These are phyloP conservation scores for Acanthosepion lycidas DNA, from an alignment of 2,888 invertebrate species.

Conservation along the genomic window DNA sequence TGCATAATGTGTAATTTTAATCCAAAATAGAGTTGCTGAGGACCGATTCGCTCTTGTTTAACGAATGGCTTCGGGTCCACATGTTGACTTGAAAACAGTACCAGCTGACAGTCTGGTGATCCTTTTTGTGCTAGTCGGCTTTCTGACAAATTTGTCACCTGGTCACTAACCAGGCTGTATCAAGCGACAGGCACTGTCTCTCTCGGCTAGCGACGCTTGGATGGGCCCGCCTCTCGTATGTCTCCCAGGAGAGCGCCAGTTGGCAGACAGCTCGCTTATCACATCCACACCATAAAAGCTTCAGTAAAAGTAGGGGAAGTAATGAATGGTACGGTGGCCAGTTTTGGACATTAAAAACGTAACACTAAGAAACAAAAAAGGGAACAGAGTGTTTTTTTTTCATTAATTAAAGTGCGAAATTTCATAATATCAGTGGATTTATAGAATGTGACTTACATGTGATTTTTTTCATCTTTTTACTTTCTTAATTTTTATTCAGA, in stretches of 20 bases:
- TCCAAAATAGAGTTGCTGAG: not conserved
- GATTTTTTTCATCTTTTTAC: not conserved
- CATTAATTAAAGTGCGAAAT: too few relatives aligned
- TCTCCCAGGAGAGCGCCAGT: not conserved
- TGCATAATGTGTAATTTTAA: too few relatives aligned
- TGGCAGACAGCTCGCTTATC: conserved; percentile 1
- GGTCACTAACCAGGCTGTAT: not conserved
- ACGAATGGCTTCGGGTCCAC: not conserved
- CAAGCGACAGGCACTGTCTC: not conserved
- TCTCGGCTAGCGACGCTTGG: not conserved
- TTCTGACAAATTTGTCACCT: conserved; percentile 33
- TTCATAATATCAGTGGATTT: too few relatives aligned
- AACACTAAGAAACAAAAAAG: not conserved
- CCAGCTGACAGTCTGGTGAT: not conserved
- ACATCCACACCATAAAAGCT: not conserved
- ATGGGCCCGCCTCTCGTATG: not conserved
- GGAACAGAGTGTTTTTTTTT: too few relatives aligned
- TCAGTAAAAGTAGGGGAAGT: not conserved
- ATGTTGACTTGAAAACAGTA: not conserved
- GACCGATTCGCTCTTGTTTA: not conserved
- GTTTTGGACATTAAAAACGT: not conserved
- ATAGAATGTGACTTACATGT: not conserved
- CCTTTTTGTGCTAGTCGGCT: not conserved
- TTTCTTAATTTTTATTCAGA: not conserved
- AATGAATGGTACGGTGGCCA: not conserved